Evolutionary conservation across 2,797 vertebrate genomes (phyloP), one percentile per base, ranked within the genome.

Genomic region (Babyrousa celebensis): DNA sequence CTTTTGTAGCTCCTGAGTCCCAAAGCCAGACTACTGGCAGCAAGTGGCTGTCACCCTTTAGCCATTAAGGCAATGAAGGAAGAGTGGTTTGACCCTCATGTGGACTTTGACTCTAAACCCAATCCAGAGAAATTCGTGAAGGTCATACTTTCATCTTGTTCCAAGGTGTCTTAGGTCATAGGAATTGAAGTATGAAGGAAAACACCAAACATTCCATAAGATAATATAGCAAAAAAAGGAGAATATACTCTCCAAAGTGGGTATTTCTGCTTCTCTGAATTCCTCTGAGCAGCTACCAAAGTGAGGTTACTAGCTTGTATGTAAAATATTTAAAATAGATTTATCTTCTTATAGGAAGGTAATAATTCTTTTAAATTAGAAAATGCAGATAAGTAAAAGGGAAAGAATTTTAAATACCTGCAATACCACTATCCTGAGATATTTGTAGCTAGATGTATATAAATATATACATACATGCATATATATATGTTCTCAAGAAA

Each of bases 281-380:
- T 83, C 65, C 56, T 32, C 12, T 72, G 82, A 85, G 56, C 14
- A 60, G 18, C 52, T 32, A 67, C 67, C 58, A 85, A 80, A 54
- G 27, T 48, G 29, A 89, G 18, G 6, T 48, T 70, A 63, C 29
- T 43, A 54, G 14, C 43, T 80, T 79, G 71, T 52, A 27, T 52
- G 23, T 83, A 70, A 95, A 89, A 43, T 95, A 90, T 68, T 91
- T 84, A 32, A 54, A 52, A 71, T 71, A 70, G n/a, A 74, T 5
- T 48, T 82, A 71, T 58, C 62, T 87, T 86, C 70, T 71, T 27
- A 18, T 48, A 36, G 27, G 74, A 79, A 85, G 67, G 2, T 94
- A 72, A 79, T 83, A 67, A 25, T 67, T 67, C 12, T n/a, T 67
- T n/a, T 65, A 12, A 67, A 48, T 48, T 48, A 48, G 43, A 56